phyloP scores from a whole-genome alignment of 2,797 vertebrate genomes.

The Leucoraja ocellata region DNA sequence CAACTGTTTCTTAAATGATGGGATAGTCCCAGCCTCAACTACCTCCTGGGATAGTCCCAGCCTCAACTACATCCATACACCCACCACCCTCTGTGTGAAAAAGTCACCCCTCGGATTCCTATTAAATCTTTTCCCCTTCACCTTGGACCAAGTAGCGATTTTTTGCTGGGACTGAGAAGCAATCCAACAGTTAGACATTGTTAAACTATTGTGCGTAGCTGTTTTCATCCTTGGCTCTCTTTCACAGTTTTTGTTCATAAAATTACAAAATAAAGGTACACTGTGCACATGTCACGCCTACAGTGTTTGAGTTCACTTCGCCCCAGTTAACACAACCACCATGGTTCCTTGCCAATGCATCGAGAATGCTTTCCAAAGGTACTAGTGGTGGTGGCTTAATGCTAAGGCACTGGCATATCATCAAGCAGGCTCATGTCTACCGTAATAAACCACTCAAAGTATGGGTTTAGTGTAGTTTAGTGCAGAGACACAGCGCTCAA shows the following conservation, averaged over 20 bases:
- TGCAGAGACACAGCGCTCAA: too few species aligned
- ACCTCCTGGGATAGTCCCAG: too few species aligned
- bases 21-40: too few species aligned
- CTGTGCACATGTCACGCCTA: background rate
- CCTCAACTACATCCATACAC: too few species aligned
- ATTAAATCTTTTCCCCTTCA: too few species aligned
- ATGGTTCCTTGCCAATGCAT: background rate
- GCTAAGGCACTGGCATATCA: background rate
- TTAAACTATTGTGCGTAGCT: background rate
- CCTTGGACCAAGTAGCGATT: background rate
- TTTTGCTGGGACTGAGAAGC: too few species aligned
- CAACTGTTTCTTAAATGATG: too few species aligned
- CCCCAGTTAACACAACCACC: conserved; percentile 22
- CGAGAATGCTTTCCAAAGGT: background rate
- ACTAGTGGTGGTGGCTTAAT: background rate
- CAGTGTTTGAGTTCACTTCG: background rate
- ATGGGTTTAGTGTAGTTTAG: too few species aligned
- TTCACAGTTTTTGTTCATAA: background rate
- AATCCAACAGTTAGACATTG: background rate
- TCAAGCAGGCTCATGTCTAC: background rate
- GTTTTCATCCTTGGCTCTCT: background rate
- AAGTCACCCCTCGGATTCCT: too few species aligned
- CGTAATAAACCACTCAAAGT: background rate
- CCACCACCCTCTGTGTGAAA: too few species aligned
- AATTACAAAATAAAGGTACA: background rate